These are phyloP conservation scores for Eptesicus fuscus DNA, from an alignment of 2,113 vertebrate genomes.

Conservation along the genomic window DNA sequence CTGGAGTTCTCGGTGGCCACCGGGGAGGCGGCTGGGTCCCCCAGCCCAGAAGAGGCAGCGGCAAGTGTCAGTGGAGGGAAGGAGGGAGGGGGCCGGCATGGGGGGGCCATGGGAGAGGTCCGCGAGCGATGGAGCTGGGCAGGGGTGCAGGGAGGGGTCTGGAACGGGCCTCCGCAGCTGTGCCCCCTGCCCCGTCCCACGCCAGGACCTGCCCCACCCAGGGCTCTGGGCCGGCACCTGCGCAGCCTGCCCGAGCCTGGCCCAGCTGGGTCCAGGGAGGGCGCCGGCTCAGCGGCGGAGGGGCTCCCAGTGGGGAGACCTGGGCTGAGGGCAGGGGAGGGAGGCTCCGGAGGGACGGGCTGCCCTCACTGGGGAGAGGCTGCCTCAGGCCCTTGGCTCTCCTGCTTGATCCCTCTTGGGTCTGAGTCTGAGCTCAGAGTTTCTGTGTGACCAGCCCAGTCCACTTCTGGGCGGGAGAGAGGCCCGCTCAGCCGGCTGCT, in stretches of 20 bases:
- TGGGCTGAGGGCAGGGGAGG: background rate
- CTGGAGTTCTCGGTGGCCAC: background rate
- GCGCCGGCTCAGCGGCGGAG: background rate
- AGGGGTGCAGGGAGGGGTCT: background rate
- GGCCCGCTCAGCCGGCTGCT: background rate
- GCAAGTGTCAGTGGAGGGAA: conserved; percentile 42
- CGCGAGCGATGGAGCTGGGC: background rate
- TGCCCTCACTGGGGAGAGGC: background rate
- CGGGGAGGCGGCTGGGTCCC: background rate
- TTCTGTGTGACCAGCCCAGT: background rate
- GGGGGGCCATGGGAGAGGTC: background rate
- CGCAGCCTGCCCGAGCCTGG: background rate
- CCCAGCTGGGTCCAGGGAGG: background rate
- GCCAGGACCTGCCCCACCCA: background rate
- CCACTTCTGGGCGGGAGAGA: background rate
- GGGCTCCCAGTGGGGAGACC: background rate
- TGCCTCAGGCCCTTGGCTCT: background rate
- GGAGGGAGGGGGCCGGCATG: background rate
- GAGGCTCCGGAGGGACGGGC: background rate
- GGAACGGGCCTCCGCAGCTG: background rate
- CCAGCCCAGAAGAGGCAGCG: background rate
- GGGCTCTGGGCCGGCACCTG: background rate
- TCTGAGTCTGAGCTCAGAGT: conserved; percentile 26
- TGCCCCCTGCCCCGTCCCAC: background rate
- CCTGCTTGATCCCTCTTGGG: background rate